These are phyloP conservation scores for Biston betularia DNA, from an alignment of 2,888 invertebrate species.

Conservation along the genomic window DNA sequence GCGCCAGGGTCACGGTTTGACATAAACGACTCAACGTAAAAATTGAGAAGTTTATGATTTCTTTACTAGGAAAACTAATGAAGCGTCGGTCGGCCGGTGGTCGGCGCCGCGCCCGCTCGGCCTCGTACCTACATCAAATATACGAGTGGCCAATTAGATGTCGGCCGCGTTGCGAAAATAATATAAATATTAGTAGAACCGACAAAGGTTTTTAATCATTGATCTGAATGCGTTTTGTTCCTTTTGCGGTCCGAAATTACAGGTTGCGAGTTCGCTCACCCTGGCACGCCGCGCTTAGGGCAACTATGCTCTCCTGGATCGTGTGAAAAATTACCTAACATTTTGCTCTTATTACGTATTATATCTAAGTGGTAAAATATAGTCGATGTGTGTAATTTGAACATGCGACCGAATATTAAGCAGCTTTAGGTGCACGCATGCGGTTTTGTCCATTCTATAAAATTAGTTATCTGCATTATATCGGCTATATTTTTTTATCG, in stretches of 20 bases:
- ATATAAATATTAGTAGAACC: slow-evolving; percentile 87
- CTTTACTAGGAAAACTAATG: slow-evolving; percentile 83
- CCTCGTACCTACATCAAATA: slow-evolving; percentile 73
- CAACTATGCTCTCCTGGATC: slow-evolving; percentile 81
- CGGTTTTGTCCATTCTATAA: slow-evolving; percentile 41
- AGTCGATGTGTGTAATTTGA: slow-evolving; percentile 79
- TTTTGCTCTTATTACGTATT: slow-evolving; percentile 81
- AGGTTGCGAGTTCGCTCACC: slow-evolving; percentile 84
- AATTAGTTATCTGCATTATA: slow-evolving; percentile 7
- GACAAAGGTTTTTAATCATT: slow-evolving; percentile 87
- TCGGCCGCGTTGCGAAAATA: slow-evolving; percentile 83
- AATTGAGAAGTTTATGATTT: slow-evolving; percentile 75
- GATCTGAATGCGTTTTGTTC: slow-evolving; percentile 81
- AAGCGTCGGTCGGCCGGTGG: slow-evolving; percentile 79
- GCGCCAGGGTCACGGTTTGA: slow-evolving; percentile 71
- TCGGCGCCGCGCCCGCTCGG: slow-evolving; percentile 65
- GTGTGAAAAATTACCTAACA: slow-evolving; percentile 83
- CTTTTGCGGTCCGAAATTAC: slow-evolving; percentile 86
- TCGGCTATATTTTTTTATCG: slow-evolving; percentile 8
- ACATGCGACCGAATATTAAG: slow-evolving; percentile 70
- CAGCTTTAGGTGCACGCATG: slow-evolving; percentile 54
- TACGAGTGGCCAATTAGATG: slow-evolving; percentile 83
- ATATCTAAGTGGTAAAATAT: slow-evolving; percentile 63
- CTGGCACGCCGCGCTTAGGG: slow-evolving; percentile 80
- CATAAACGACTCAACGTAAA: slow-evolving; percentile 73